Conservation (phyloP, 2,888 invertebrate genomes). For the Ferrisia virgata region DNA sequence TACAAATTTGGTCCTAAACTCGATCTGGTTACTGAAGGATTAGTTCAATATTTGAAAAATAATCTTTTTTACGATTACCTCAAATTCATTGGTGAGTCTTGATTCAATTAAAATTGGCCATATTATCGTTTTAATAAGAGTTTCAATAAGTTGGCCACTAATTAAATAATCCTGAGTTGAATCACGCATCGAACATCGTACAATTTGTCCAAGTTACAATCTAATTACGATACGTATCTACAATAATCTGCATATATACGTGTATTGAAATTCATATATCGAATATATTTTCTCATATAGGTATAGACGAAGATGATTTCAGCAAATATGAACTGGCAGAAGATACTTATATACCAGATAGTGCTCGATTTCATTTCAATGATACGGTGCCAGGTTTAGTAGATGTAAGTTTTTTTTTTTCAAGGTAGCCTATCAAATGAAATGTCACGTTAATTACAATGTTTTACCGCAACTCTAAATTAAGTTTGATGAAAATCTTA, state of each 20-base stretch:
- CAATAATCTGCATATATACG: neutral
- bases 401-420: neutral
- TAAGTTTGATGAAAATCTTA: neutral
- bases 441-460: no score
- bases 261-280: neutral
- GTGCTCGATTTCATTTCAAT: neutral
- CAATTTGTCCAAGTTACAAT: neutral
- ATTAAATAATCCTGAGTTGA: neutral
- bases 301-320: neutral
- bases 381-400: slow-evolving; percentile 26
- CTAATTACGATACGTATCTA: no score
- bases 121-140: neutral
- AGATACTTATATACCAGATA: slow-evolving; percentile 30
- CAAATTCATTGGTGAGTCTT: slow-evolving; percentile 35
- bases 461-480: no score
- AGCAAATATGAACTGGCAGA: neutral
- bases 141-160: neutral
- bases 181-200: neutral
- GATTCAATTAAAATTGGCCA: neutral
- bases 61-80: slow-evolving; percentile 38
- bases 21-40: neutral
- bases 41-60: slow-evolving; percentile 28
- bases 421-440: no score
- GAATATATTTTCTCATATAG: neutral
- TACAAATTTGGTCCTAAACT: neutral